Evolutionary conservation across 1,140 invertebrate species (phyloP).

Genomic region (Drosophila bocqueti): DNA sequence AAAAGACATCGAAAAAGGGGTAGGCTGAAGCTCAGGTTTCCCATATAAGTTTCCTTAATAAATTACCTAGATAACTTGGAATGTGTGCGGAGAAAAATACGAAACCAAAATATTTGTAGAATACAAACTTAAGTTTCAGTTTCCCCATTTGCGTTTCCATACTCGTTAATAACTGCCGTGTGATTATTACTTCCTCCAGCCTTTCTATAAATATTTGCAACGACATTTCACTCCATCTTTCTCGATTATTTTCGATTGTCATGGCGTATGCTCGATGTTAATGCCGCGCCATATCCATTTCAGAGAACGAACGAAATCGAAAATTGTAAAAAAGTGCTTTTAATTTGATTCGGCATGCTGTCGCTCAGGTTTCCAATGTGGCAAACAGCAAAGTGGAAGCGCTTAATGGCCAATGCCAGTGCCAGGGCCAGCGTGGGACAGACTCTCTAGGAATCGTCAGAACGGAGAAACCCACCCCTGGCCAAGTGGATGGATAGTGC

Average conservation of each 20-base stretch:
- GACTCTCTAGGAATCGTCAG: slow-evolving; percentile 7
- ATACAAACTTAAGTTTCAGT: not conserved
- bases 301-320: slow-evolving; percentile 30
- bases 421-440: slow-evolving; percentile 43
- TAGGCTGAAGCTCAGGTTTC: not conserved
- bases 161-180: not conserved
- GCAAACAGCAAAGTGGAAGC: slow-evolving; percentile 47
- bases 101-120: not conserved
- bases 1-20: not conserved
- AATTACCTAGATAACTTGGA: not conserved
- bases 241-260: slow-evolving; percentile 21
- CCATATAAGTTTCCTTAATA: not conserved
- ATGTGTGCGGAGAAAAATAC: not conserved
- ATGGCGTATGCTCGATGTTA: slow-evolving; percentile 10
- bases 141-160: not conserved
- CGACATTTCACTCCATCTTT: slow-evolving; percentile 22
- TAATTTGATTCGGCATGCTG: slow-evolving; percentile 65
- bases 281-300: slow-evolving; percentile 31
- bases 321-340: slow-evolving; percentile 77
- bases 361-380: slow-evolving; percentile 68
- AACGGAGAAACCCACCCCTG: slow-evolving; percentile 41
- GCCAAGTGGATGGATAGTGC: slow-evolving; percentile 35
- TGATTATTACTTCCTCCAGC: not conserved
- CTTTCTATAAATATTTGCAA: not conserved
- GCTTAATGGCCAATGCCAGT: slow-evolving; percentile 48